Percentiles rank a stretch among this genome's conserved stretches.
These are phyloP conservation scores for human DNA, from an alignment of 2,113 vertebrate species.

Conservation along the genomic window DNA sequence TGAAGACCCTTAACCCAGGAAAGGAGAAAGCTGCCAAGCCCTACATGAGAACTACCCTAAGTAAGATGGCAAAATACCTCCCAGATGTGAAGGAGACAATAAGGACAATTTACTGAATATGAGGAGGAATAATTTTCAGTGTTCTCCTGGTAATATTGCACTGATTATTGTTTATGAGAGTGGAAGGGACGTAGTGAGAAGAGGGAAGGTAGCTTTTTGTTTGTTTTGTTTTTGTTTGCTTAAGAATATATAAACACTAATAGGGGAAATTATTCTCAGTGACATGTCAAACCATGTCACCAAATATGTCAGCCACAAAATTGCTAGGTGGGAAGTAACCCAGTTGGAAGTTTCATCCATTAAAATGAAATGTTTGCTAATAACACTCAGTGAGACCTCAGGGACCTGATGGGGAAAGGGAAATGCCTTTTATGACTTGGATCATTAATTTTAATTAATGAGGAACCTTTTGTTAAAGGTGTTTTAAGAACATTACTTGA, in stretches of 20 bases:
- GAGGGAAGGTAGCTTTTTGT: background rate
- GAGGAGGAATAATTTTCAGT: background rate
- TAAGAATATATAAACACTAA: background rate
- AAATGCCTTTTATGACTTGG: background rate
- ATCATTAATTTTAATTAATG: slow-evolving; percentile 42
- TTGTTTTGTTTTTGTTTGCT: background rate
- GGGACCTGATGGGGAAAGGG: background rate
- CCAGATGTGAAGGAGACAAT: background rate
- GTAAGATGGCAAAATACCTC: background rate
- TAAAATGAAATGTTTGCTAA: background rate
- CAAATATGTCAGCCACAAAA: background rate
- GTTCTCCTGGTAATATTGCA: background rate
- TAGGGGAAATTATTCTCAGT: background rate
- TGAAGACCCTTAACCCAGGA: background rate
- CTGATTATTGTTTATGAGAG: background rate
- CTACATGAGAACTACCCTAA: background rate
- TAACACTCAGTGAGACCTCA: background rate
- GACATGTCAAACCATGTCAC: background rate
- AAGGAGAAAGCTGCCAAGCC: background rate
- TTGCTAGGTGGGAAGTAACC: background rate
- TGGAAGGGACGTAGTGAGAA: background rate
- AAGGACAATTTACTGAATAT: background rate
- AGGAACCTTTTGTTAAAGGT: background rate
- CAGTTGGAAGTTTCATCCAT: background rate
- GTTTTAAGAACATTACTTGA: background rate